A percentile compares a stretch with the other conserved stretches of the same genome.
Conservation (phyloP, 2,888 invertebrate genomes). For the Cheilosia variabilis region DNA sequence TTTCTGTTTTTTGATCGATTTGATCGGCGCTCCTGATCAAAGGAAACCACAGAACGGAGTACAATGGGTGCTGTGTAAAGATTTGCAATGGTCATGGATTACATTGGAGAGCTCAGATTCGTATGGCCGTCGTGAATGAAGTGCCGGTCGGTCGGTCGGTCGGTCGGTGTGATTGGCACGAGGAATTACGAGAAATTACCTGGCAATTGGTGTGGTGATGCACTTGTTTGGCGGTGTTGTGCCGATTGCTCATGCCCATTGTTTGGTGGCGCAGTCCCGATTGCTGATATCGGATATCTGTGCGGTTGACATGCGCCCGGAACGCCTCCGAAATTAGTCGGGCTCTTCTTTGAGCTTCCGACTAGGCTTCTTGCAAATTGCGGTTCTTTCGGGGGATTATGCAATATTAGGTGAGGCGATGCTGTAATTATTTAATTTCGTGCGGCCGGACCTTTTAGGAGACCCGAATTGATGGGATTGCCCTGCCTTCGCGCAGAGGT, state of each 20-base stretch:
- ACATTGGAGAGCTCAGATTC: slow-evolving; percentile 62
- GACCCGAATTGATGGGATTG: slow-evolving; percentile 43
- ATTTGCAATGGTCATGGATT: slow-evolving; percentile 74
- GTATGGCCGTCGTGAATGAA: slow-evolving; percentile 58
- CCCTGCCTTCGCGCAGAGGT: background rate
- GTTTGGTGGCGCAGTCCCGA: slow-evolving; percentile 50
- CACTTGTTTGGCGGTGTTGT: slow-evolving; percentile 54
- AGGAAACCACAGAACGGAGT: slow-evolving; percentile 78
- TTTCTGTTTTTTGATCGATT: slow-evolving; percentile 83
- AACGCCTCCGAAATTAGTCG: slow-evolving; percentile 66
- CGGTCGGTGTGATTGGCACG: slow-evolving; percentile 63
- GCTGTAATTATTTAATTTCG: slow-evolving; percentile 52
- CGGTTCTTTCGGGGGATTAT: slow-evolving; percentile 46
- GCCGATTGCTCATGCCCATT: slow-evolving; percentile 36
- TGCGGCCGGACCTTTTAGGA: slow-evolving; percentile 50
- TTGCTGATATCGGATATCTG: slow-evolving; percentile 55
- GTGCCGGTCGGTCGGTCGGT: background rate
- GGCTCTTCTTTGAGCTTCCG: slow-evolving; percentile 65
- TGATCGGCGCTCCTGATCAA: slow-evolving; percentile 84
- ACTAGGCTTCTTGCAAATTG: slow-evolving; percentile 28
- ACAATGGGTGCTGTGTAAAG: slow-evolving; percentile 63
- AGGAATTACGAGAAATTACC: slow-evolving; percentile 67
- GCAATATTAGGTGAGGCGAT: slow-evolving; percentile 41
- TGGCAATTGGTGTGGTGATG: slow-evolving; percentile 46
- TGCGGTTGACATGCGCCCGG: slow-evolving; percentile 67